Evolutionary conservation across 2,113 vertebrate species (phyloP), one percentile per base, ranked within the genome.

Genomic region (Pleuronectes platessa): DNA sequence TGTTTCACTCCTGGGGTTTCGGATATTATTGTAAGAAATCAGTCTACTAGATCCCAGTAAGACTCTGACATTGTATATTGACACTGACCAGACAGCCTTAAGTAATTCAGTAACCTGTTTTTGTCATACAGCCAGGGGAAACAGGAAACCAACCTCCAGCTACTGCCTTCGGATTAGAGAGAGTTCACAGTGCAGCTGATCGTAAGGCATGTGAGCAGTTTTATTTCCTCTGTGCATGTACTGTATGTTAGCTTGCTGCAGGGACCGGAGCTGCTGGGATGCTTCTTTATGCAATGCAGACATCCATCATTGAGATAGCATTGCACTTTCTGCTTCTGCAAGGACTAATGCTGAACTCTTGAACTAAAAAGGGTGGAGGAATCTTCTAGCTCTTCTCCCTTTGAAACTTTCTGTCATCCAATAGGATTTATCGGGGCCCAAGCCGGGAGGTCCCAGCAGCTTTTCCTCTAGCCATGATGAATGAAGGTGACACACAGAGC

Each of bases 151-250:
- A 62, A 23, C 53, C 47, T 47, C 24, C 24, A 77, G 76, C 23
- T 5, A 56, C 67, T 76, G 82, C 84, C 55, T 79, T 70, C 80
- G 68, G 23, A 67, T 45, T 49, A 76, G 60, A 71, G 70, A 78
- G 54, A 66, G 63, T 63, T 60, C 80, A 71, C 49, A 26, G 71
- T 56, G 55, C 68, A 77, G 85, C 72, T 89, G 83, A 83, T 82
- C 4, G 35, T 51, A 12, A 72, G 23, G 53, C 79, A 82, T 73
- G 79, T 78, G 79, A 86, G 76, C 23, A 0, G 3, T 63, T 68
- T 55, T 42, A 61, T 49, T 13, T 49, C 60, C 27, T 78, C 45
- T 78, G 64, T 81, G 70, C 51, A 37, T 78, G 15, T 35, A 64
- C 73, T 79, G 59, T 86, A 78, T 76, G 27, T 68, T 56, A 69